These are phyloP conservation scores for Zelostemma sp. DNA, from an alignment of 1,140 invertebrate genomes.

Conservation along the genomic window DNA sequence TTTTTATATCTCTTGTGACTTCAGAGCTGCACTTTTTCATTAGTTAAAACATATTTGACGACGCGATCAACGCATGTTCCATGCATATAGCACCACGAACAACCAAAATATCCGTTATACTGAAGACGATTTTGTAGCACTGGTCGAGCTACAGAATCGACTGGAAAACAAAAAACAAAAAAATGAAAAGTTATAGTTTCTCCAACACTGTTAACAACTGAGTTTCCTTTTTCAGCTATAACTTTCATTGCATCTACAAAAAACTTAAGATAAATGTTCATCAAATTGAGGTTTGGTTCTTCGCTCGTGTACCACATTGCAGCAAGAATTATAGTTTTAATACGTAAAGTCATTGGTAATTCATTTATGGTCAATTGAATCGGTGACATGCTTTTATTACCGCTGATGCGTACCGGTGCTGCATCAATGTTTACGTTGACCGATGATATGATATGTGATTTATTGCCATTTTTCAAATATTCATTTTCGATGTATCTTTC, in stretches of 20 bases:
- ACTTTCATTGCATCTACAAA: too few relatives aligned
- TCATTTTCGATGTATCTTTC: constrained; percentile 9
- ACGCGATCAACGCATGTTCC: too few relatives aligned
- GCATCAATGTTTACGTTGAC: neutral
- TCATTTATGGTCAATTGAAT: neutral
- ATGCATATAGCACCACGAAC: constrained; percentile 35
- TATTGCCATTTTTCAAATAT: constrained; percentile 1
- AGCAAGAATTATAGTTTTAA: neutral
- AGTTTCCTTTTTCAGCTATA: too few relatives aligned
- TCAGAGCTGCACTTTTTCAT: constrained; percentile 4
- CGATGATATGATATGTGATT: neutral
- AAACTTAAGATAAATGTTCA: too few relatives aligned
- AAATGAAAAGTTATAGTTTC: constrained; percentile 17
- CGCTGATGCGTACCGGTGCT: neutral
- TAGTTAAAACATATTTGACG: too few relatives aligned
- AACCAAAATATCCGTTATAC: constrained; percentile 39
- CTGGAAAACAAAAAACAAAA: constrained; percentile 22
- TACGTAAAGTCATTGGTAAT: neutral
- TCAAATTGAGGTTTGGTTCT: too few relatives aligned
- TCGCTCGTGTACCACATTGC: neutral
- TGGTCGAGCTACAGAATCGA: constrained; percentile 36
- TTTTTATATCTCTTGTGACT: too few relatives aligned
- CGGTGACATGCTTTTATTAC: too few relatives aligned
- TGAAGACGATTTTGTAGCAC: constrained; percentile 39
- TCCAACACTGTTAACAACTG: neutral